Conservation (phyloP, 2,888 invertebrate species). For the Chloroclysta siterata region DNA sequence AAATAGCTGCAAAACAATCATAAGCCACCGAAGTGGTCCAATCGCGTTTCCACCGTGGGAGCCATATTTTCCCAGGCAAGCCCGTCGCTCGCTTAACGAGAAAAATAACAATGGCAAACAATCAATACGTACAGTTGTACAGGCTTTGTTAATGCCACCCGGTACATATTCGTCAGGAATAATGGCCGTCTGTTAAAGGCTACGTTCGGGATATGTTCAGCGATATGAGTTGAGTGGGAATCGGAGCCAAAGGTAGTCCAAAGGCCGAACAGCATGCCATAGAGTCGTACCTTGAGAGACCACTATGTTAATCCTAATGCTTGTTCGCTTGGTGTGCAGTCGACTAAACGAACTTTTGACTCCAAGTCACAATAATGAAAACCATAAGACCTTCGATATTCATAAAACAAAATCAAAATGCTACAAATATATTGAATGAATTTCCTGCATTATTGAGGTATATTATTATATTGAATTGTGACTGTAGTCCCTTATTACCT, state of each 20-base stretch:
- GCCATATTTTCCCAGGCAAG: constrained; percentile 35
- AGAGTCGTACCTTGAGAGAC: no score
- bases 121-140: constrained; percentile 22
- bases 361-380: no score
- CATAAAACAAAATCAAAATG: neutral
- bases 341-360: no score
- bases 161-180: constrained; percentile 17
- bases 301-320: no score
- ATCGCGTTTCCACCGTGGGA: constrained; percentile 29
- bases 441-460: no score
- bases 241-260: neutral
- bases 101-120: constrained; percentile 29
- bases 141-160: constrained; percentile 20
- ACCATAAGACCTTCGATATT: no score
- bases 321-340: no score
- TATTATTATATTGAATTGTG: no score
- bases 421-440: no score
- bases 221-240: neutral
- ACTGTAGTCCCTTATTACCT: no score
- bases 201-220: neutral
- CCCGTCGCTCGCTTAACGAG: constrained; percentile 25
- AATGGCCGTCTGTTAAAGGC: no score
- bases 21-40: constrained; percentile 19
- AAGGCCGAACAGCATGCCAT: neutral
- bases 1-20: constrained; percentile 3